Evolutionary conservation across 2,888 invertebrate genomes (phyloP).

Genomic region (Conops quadrifasciatus): DNA sequence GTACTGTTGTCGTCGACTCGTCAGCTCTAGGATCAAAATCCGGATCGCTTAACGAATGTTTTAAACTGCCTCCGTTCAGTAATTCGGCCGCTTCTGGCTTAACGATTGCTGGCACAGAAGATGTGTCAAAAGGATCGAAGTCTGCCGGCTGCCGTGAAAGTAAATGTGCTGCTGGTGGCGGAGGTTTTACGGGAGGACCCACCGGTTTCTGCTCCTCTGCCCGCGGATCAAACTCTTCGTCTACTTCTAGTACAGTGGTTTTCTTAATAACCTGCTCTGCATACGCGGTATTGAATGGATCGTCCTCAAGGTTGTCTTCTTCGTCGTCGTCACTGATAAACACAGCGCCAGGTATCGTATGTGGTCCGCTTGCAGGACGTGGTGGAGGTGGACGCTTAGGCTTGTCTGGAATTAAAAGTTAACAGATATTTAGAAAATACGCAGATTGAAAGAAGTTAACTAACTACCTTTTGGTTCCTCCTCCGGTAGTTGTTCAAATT

Average conservation of each 20-base stretch:
- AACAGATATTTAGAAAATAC: neutral
- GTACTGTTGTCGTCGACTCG: slow-evolving; percentile 42
- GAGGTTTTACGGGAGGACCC: slow-evolving; percentile 42
- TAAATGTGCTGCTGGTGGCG: slow-evolving; percentile 43
- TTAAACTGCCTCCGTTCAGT: slow-evolving; percentile 68
- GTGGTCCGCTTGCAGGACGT: slow-evolving; percentile 58
- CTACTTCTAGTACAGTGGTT: slow-evolving; percentile 61
- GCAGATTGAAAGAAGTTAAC: neutral
- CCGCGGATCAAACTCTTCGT: slow-evolving; percentile 71
- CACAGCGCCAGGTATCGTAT: slow-evolving; percentile 57
- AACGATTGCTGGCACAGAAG: slow-evolving; percentile 75
- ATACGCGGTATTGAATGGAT: slow-evolving; percentile 88
- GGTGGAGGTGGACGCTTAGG: slow-evolving; percentile 64
- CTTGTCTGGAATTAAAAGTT: slow-evolving; percentile 53
- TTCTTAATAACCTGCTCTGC: slow-evolving; percentile 76
- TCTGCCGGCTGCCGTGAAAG: slow-evolving; percentile 67
- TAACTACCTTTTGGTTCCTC: slow-evolving; percentile 53
- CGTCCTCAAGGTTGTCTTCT: slow-evolving; percentile 69
- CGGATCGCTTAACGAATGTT: slow-evolving; percentile 74
- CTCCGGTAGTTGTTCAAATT: slow-evolving; percentile 70
- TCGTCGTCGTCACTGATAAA: slow-evolving; percentile 64
- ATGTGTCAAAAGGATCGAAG: slow-evolving; percentile 89
- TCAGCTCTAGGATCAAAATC: slow-evolving; percentile 85
- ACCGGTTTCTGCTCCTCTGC: slow-evolving; percentile 68
- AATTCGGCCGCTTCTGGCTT: slow-evolving; percentile 82